Evolutionary conservation across 2,113 vertebrate species (phyloP).

Genomic region (Amia ocellicauda): DNA sequence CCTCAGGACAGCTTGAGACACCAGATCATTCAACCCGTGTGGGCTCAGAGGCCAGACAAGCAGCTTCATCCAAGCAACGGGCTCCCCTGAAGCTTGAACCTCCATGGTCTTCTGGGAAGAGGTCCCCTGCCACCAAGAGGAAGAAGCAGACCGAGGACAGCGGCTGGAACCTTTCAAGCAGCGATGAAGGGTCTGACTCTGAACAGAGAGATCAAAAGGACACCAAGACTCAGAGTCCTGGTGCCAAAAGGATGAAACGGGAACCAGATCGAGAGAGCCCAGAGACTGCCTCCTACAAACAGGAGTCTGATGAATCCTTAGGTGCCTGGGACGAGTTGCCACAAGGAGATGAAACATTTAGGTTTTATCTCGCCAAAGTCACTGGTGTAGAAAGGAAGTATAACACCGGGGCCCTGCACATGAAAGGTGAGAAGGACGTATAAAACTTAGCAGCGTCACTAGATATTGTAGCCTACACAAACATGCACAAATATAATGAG

Average conservation of each 20-base stretch:
- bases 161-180: slow-evolving; percentile 92
- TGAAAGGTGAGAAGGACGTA: slow-evolving; percentile 91
- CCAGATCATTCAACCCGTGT: slow-evolving; percentile 30
- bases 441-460: too few relatives aligned
- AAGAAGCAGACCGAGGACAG: slow-evolving; percentile 66
- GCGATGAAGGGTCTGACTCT: slow-evolving; percentile 68
- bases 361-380: slow-evolving; percentile 92
- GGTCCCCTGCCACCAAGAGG: slow-evolving; percentile 56
- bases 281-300: slow-evolving; percentile 43
- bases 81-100: slow-evolving; percentile 58
- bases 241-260: slow-evolving; percentile 41
- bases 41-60: slow-evolving; percentile 77
- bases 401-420: slow-evolving; percentile 86
- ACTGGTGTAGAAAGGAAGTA: slow-evolving; percentile 78
- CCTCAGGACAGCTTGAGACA: slow-evolving; percentile 22
- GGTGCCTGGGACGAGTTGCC: slow-evolving; percentile 69
- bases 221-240: slow-evolving; percentile 41
- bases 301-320: slow-evolving; percentile 65
- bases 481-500: too few relatives aligned
- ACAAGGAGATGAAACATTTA: slow-evolving; percentile 69
- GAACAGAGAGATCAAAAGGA: slow-evolving; percentile 19
- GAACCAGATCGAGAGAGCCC: slow-evolving; percentile 50
- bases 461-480: too few relatives aligned
- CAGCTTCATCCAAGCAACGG: slow-evolving; percentile 61
- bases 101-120: slow-evolving; percentile 23